Base-by-base conservation (phyloP, 2,888 invertebrate species). In the Watsonalla binaria region DNA sequence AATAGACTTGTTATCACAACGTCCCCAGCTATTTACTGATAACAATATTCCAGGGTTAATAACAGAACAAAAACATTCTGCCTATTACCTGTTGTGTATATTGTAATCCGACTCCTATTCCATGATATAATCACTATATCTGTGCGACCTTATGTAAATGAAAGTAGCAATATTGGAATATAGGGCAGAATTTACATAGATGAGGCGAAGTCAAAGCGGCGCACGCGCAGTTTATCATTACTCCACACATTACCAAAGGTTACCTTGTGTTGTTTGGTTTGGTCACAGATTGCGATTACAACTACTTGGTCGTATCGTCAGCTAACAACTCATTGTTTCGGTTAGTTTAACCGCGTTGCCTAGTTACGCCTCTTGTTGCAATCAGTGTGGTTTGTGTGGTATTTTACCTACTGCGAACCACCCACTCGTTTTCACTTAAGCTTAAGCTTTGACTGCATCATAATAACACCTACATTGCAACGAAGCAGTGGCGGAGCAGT, bases 281-380 rank as follows among this genome's bases (percentile, higher is more conserved):
- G 69, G 70, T 60, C 66, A 67, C 64, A 68, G 71, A 74, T 79
- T 77, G 73, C 78, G 78, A 71, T 66, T 68, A 70, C 69, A 68
- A 65, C 70, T 67, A 65, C 63, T 56, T 55, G 62, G 62, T 60
- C 70, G 71, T 69, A 69, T 66, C 65, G 66, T 66, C 63, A 56
- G 65, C 65, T 69, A 72, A 72, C 72, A 73, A 75, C 69, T 68
- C 70, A 80, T 80, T 83, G 82, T 85, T 84, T 80, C 80, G 80
- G 76, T 77, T 75, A 75, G 72, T 76, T 76, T 78, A 80, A 80
- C 78, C 78, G 78, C 70, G 77, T 81, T 77, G 79, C 79, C 74
- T 75, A 76, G 80, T 80, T 82, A 80, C 70, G 74, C 72, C 70
- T 74, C 70, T 74, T 72, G 74, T 72, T 73, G 78, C 73, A 80